Evolutionary conservation across 2,797 vertebrate species (phyloP).

Genomic region (Rhinella marina): DNA sequence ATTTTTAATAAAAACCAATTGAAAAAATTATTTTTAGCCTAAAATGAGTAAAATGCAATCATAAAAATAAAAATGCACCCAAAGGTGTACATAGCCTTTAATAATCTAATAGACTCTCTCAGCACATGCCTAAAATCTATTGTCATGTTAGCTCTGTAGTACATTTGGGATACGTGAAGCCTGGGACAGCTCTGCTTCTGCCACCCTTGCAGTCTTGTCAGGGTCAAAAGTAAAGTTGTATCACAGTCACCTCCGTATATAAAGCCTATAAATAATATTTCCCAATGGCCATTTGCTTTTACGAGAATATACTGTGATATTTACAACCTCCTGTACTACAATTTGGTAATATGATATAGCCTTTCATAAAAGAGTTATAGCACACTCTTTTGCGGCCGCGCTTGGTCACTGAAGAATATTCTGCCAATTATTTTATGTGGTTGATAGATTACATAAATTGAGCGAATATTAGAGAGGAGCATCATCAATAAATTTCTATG

Average conservation of each 20-base stretch:
- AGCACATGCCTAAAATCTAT: background rate
- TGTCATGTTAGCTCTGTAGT: background rate
- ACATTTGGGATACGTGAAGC: background rate
- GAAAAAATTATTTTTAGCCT: no score
- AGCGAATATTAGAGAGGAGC: background rate
- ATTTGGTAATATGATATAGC: background rate
- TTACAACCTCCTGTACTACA: background rate
- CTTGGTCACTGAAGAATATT: conserved; percentile 8
- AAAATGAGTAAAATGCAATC: no score
- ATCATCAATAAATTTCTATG: conserved; percentile 26
- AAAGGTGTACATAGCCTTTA: no score
- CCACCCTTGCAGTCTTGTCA: background rate
- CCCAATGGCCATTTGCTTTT: background rate
- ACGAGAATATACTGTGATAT: conserved; percentile 26
- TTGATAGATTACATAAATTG: conserved; percentile 32
- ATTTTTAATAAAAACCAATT: no score
- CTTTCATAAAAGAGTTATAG: conserved; percentile 11
- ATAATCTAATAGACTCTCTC: background rate
- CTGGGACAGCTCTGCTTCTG: background rate
- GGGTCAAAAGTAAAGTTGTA: background rate
- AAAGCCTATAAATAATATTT: background rate
- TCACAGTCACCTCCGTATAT: background rate
- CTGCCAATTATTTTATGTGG: background rate
- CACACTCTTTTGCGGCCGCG: background rate
- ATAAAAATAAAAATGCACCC: no score